Evolutionary conservation across 2,797 vertebrate species (phyloP), one percentile per base, ranked within the genome.

Genomic region (Xenentodon cancila): DNA sequence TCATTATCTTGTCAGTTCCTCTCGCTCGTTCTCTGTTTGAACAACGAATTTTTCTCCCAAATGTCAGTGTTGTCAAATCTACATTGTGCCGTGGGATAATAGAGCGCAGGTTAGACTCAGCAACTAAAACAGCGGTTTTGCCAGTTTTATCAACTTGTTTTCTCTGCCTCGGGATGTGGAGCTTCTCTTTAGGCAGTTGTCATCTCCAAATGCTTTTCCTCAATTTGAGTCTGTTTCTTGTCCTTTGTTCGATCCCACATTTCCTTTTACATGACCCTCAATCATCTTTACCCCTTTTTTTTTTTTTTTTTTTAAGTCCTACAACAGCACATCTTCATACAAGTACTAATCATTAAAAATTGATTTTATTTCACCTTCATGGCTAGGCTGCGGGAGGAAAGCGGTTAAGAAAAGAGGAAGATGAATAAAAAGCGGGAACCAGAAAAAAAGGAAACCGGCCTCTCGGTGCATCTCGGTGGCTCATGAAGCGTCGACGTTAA

Each of bases 361-460:
- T 60, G 72, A 89, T 91, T 89, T 62, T 77, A 82, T 86, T 91
- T 88, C 88, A 88, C 85, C 86, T 87, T 90, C 86, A 78, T 81
- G 81, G 84, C 73, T 44, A 18, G 72, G 59, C 70, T 69, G 57
- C 64, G 53, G 75, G 69, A 64, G 44, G 55, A 71, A 51, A 62
- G 51, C 43, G 44, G 42, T 52, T 64, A 56, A 30, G 43, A 68
- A 22, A 49, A 19, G 54, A 25, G 60, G 51, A 18, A 71, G 40
- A 46, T 34, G 19, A 7, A 40, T 34, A 34, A 47, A 27, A 15
- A 25, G 9, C 16, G 21, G 37, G 53, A 50, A 47, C 37, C 12
- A 13, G 19, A 30, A 66, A 47, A 53, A 7, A 34, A 19, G 55
- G 58, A 75, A 73, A 60, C 1, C 50, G 65, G 55, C 47, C 17